Base-by-base conservation (phyloP, 2,888 invertebrate genomes). In the Ecdyonurus torrentis region DNA sequence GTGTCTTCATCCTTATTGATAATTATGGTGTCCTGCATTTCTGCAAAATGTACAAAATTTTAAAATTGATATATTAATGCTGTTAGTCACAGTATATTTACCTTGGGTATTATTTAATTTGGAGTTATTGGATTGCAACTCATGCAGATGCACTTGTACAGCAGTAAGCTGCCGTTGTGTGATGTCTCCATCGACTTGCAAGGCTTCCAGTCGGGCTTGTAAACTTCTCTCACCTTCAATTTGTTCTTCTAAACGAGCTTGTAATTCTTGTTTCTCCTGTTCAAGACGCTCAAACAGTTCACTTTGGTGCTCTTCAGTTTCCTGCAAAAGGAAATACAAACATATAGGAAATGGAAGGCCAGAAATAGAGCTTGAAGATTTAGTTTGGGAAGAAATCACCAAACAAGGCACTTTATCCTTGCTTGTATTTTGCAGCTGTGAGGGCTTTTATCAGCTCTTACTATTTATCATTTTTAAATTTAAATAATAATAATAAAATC, bases 201-300 rank as follows among this genome's bases (percentile, higher is more conserved):
- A 67, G 2, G 73, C 70, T 67, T 78, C 77, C 59, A 77, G 70
- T 73, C 77, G 70, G 2, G 68, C 61, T 52, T 69, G 68, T 37
- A 71, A 64, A 10, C 65, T 24, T 69, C 69, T 24, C 71, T 66
- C 62, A 66, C 68, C 23, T 66, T 75, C 76, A 63, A 80, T 72
- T 68, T 80, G 77, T 67, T 79, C 77, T 64, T 75, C 75, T 66
- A 76, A 73, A 58, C 78, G 74, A 23, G 75, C 73, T 63, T 78
- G 76, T 55, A 78, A 74, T 67, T 78, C 77, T 66, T 76, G 76
- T 66, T 79, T 76, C 72, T 79, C 78, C 63, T 79, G 78, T 65
- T 78, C 77, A 65, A 83, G 71, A 67, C 77, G 78, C 66, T 78
- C 76, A 37, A 77, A 71, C 63, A 79, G 74, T 67, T 81, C 81